Conservation (phyloP, 2,888 invertebrate genomes). For the Eremobia ochroleuca region DNA sequence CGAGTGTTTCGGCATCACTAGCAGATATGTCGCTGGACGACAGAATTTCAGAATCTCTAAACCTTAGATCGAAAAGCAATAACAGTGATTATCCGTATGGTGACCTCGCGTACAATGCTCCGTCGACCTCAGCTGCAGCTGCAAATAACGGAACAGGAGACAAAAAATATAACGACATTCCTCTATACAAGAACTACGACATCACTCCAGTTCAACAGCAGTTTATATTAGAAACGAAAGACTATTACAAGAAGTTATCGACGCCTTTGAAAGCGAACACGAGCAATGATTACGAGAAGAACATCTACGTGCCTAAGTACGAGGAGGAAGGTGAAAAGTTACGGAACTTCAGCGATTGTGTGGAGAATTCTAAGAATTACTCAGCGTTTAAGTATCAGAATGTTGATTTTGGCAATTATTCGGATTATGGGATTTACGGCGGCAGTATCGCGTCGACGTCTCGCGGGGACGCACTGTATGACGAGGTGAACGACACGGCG, state of each 20-base stretch:
- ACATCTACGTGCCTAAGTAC: constrained; percentile 85
- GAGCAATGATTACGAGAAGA: constrained; percentile 84
- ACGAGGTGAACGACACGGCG: constrained; percentile 84
- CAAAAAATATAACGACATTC: constrained; percentile 79
- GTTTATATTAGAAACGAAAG: constrained; percentile 85
- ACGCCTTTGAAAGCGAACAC: constrained; percentile 76
- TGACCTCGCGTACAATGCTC: constrained; percentile 73
- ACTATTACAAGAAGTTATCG: constrained; percentile 86
- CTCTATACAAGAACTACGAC: constrained; percentile 83
- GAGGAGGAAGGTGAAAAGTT: constrained; percentile 85
- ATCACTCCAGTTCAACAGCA: constrained; percentile 81
- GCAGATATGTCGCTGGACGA: constrained; percentile 87
- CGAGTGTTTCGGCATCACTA: constrained; percentile 72
- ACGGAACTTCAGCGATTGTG: constrained; percentile 83
- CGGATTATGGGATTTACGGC: constrained; percentile 71
- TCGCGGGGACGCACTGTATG: constrained; percentile 75
- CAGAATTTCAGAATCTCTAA: constrained; percentile 87
- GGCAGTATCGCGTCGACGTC: constrained; percentile 73
- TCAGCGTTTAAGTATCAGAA: constrained; percentile 86
- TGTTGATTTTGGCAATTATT: constrained; percentile 78
- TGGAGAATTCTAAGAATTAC: constrained; percentile 87
- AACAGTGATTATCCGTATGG: constrained; percentile 82
- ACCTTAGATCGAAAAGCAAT: constrained; percentile 86
- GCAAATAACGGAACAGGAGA: constrained; percentile 65
- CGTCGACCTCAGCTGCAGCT: constrained; percentile 71